Base-by-base conservation (phyloP, 2,888 invertebrate species). In the Steinernema hermaphroditum region DNA sequence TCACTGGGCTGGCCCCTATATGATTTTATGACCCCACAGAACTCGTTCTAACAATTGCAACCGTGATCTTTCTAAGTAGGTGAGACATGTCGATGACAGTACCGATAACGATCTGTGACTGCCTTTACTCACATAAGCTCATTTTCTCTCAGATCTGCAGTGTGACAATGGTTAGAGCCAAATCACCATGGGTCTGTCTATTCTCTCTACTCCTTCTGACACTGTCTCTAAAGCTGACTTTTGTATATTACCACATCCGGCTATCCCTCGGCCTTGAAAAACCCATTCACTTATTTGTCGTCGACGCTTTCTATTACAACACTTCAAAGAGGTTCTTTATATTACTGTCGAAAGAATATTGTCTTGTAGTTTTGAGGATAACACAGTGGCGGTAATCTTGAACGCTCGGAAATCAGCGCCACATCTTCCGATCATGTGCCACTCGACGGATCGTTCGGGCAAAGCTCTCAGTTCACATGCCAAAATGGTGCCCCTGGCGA, bases 221-320 rank as follows among this genome's bases (percentile, higher is more conserved):
- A n/a, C n/a, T n/a, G n/a, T n/a, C n/a, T 37, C 37, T 37, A 8
- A 37, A 37, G 12, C 32, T 32, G 16, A 62, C 62, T 1, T 14
- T 62, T 62, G 32, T 16, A 4, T 62, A 62, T 29, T 27, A 29
- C 19, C 19, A 27, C 32, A 14, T 14, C 62, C 9, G 62, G n/a
- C 27, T 4, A 16, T 32, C 14, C 29, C 9, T 62, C 2, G 62
- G 62, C 1, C 14, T 62, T 12, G 62, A 62, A 32, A 32, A 62
- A 27, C 62, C 62, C 12, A 9, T 62, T 16, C 29, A 62, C 62
- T 6, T 62, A 16, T 62, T 62, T 34, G 16, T 62, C 27, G 62
- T 62, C 29, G 62, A 62, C 34, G 62, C 62, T 1, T 62, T 62
- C 16, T 62, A 62, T 27, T 62, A 62, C 32, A 62, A 62, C 32